phyloP scores from a whole-genome alignment of 2,888 invertebrate genomes.

The Busseola fusca region DNA sequence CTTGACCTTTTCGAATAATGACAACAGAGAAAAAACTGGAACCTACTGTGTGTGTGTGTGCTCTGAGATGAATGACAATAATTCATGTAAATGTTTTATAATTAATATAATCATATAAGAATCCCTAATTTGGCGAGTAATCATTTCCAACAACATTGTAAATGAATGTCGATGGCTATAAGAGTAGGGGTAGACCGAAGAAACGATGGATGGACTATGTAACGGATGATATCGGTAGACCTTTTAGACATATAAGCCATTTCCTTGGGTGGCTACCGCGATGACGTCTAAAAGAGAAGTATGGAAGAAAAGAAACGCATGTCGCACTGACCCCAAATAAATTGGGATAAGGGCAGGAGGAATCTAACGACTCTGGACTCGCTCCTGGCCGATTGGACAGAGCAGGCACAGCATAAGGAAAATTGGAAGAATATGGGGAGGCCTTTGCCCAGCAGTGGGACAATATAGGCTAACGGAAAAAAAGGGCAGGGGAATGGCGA shows the following conservation, averaged over 20 bases:
- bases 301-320: no score
- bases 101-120: conserved; percentile 34
- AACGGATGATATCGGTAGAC: not conserved
- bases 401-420: no score
- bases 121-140: conserved; percentile 8
- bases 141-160: conserved; percentile 9
- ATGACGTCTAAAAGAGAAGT: not conserved
- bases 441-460: no score
- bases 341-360: not conserved
- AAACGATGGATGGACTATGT: not conserved
- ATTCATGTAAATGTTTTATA: conserved; percentile 38
- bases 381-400: no score
- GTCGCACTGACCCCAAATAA: not conserved
- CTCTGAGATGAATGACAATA: conserved; percentile 37
- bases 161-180: conserved; percentile 3
- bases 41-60: conserved; percentile 33
- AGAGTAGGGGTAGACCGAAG: no score
- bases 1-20: conserved; percentile 66
- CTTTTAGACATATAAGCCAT: no score
- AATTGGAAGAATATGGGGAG: no score
- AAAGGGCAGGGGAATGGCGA: no score
- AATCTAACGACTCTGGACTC: no score
- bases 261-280: not conserved
- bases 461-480: no score
- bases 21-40: conserved; percentile 58